Conservation (phyloP, 2,888 invertebrate genomes). For the Epiblema foenella region DNA sequence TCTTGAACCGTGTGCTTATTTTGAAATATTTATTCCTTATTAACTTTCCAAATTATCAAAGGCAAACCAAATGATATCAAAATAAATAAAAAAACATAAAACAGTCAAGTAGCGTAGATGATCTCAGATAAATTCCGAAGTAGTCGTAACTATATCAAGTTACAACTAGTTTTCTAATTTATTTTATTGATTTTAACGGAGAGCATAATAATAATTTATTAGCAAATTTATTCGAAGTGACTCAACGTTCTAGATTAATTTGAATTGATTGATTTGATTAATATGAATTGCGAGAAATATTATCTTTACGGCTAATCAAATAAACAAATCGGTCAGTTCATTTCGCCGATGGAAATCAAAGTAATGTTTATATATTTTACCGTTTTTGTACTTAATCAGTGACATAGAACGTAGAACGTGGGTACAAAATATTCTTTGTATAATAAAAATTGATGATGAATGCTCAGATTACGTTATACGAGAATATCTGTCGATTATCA, state of each 20-base stretch:
- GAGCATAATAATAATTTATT: conserved; percentile 45
- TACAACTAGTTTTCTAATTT: conserved; percentile 46
- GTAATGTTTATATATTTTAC: conserved; percentile 38
- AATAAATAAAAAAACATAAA: conserved; percentile 2
- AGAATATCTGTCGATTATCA: conserved; percentile 37
- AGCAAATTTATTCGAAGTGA: conserved; percentile 37
- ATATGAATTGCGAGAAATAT: conserved; percentile 43
- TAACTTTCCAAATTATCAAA: background rate
- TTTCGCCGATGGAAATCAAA: conserved; percentile 34
- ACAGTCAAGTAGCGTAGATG: conserved; percentile 21
- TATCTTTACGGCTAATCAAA: conserved; percentile 34
- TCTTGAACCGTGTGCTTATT: background rate
- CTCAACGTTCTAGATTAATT: conserved; percentile 43
- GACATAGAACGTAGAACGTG: background rate
- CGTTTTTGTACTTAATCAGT: conserved; percentile 40
- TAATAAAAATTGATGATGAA: conserved; percentile 27
- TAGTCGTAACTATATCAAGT: conserved; percentile 43
- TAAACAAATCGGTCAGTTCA: conserved; percentile 42
- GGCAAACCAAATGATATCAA: background rate
- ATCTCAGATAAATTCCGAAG: conserved; percentile 40
- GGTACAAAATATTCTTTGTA: conserved; percentile 21
- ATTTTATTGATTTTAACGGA: conserved; percentile 45
- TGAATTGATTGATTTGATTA: no score
- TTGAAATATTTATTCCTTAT: background rate
- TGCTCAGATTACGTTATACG: conserved; percentile 25